These are phyloP conservation scores for Eubucco bourcierii DNA, from an alignment of 2,113 vertebrate species.

Conservation along the genomic window DNA sequence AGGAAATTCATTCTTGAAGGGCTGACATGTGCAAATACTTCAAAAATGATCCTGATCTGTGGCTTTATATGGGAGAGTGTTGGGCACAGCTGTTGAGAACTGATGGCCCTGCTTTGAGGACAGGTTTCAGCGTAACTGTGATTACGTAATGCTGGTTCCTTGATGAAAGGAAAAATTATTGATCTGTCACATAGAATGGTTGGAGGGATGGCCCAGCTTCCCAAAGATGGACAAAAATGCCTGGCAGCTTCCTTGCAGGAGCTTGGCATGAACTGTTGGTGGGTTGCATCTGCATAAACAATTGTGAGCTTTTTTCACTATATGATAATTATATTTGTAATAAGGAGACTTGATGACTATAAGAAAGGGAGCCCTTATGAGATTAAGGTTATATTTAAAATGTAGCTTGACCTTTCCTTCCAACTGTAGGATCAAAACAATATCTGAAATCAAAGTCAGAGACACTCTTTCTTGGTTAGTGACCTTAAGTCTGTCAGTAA, in stretches of 20 bases:
- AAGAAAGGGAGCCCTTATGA: neutral
- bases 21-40: neutral
- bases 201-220: neutral
- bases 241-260: neutral
- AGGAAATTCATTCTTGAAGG: neutral
- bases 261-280: fast-evolving
- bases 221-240: neutral
- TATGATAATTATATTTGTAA: neutral
- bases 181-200: fast-evolving
- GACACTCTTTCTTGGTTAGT: neutral
- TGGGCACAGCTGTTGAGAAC: neutral
- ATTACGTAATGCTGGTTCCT: neutral
- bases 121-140: neutral
- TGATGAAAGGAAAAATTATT: neutral
- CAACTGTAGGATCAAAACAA: slow-evolving; percentile 9
- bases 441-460: neutral
- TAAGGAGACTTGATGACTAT: neutral
- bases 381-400: slow-evolving; percentile 14
- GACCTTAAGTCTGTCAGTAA: slow-evolving; percentile 18
- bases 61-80: neutral
- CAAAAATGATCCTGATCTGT: neutral
- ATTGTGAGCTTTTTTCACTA: neutral
- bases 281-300: neutral
- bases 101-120: neutral
- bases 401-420: slow-evolving; percentile 16